Evolutionary conservation across 2,888 invertebrate species (phyloP), one percentile per base, ranked within the genome.

Genomic region (Parnassius glacialis): DNA sequence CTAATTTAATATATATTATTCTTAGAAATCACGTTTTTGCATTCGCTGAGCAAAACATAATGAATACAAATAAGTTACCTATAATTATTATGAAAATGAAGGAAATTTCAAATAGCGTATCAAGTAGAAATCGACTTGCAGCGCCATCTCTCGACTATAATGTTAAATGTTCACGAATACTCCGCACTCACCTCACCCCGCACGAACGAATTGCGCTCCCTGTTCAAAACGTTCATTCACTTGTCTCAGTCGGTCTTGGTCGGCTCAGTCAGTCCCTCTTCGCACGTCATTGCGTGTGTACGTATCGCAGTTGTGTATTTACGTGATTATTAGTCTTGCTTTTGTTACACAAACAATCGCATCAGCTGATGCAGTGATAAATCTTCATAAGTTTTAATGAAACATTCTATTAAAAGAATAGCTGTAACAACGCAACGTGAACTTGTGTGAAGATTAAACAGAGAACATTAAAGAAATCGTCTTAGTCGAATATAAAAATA

Each of bases 401-500:
- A 71, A 62, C 71, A 59, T 64, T 62, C 58, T 65, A 64, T 61
- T 59, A 63, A 64, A 53, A 20, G 9, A 10, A 11, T 62, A 67
- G 64, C 63, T 52, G 67, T 63, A 62, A 66, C 66, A 73, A 74
- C 73, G 71, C 70, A 60, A 67, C 68, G 69, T 65, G 69, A 65
- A 74, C 76, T 72, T 61, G 57, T 60, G 62, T 62, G 69, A 67
- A 73, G 65, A 70, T 62, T 67, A 77, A 78, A 79, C 72, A 70
- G 73, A 74, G 73, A 68, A 65, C 73, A 71, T 71, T 72, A 76
- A 81, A 85, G 86, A 87, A 86, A 86, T 87, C 83, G 85, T 81
- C 69, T 63, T 73, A 78, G 78, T 79, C 75, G 80, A 85, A 87
- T 87, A 84, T 88, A 89, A 88, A 90, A 91, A 90, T 90, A 90